Evolutionary conservation across 64 coral and sea anemone species (phyloP), one percentile per base, ranked within the genome.

Genomic region (Acropora tenuis): DNA sequence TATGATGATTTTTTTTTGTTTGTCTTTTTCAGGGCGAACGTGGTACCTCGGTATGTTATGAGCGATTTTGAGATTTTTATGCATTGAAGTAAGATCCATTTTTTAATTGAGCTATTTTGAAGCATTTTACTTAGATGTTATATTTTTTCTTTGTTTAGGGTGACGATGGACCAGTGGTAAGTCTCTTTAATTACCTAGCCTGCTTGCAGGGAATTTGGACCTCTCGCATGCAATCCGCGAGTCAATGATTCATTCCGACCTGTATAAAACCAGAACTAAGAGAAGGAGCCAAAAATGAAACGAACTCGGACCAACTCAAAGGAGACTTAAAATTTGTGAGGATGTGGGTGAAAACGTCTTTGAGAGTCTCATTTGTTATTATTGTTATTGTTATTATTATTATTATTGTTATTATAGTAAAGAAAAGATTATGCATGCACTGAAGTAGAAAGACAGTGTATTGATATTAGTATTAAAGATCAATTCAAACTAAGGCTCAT

Each of bases 21-120:
- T 42, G 73, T 18, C 53, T 46, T 16, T 87, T 44, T 73, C 65
- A 93, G 91, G 91, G 91, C 30, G 91, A 93, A 44, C 91, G 91
- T 93, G 91, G 91, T 69, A n/a, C 44, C 78, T 1, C 43, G 47
- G 91, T 93, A 73, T 47, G 83, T 80, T 57, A 5, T 8, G 6
- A 52, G 52, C n/a, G 9, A 47, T 18, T 83, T 5, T 59, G 16
- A 30, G 30, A 50, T 63, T 5, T 83, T 40, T 48, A 20, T 16
- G 5, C 9, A 15, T 63, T 7, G 60, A 52, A 47, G 47, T 63
- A 48, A 13, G 61, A 48, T 1, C 4, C 12, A 6, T 88, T 48
- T 3, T 10, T 75, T 88, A 12, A 1, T 50, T 42, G 15, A n/a
- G 60, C 60, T 89, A 44, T 48, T 89, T 46, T 15, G 3, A 2